Percentiles rank a stretch among this genome's conserved stretches.
Evolutionary conservation across 2,797 vertebrate species (phyloP).

Genomic region (Brotogeris chrysoptera): DNA sequence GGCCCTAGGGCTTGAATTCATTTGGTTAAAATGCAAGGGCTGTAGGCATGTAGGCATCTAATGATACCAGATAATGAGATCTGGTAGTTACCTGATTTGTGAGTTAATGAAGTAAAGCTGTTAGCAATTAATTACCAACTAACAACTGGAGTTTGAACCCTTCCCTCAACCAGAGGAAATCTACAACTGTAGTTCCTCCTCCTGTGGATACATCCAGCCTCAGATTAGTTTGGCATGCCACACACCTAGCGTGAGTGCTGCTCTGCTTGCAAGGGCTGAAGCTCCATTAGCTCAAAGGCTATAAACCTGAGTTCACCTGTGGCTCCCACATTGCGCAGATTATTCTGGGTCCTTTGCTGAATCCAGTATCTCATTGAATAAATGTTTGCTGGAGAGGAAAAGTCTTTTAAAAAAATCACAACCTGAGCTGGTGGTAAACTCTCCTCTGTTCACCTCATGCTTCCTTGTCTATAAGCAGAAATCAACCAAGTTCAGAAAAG

Average conservation of each 20-base stretch:
- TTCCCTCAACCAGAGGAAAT: background rate
- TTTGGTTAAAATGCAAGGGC: background rate
- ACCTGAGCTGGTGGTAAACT: background rate
- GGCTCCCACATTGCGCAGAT: background rate
- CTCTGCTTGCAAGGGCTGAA: background rate
- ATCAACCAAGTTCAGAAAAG: background rate
- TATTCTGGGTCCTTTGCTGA: background rate
- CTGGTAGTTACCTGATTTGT: background rate
- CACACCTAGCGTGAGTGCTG: fast-evolving
- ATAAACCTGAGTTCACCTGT: background rate
- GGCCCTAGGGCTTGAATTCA: background rate
- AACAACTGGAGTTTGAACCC: background rate
- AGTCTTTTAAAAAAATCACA: background rate
- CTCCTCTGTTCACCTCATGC: background rate
- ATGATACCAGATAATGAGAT: background rate
- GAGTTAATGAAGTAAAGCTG: background rate
- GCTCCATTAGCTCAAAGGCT: background rate
- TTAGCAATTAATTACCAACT: background rate
- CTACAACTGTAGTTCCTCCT: background rate
- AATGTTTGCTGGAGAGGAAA: background rate
- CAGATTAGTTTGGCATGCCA: background rate
- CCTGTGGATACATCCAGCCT: background rate
- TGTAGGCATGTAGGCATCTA: background rate
- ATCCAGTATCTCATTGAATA: background rate
- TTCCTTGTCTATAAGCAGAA: background rate